These are phyloP conservation scores for Tursiops truncatus DNA, from an alignment of 2,113 vertebrate genomes.

Conservation along the genomic window DNA sequence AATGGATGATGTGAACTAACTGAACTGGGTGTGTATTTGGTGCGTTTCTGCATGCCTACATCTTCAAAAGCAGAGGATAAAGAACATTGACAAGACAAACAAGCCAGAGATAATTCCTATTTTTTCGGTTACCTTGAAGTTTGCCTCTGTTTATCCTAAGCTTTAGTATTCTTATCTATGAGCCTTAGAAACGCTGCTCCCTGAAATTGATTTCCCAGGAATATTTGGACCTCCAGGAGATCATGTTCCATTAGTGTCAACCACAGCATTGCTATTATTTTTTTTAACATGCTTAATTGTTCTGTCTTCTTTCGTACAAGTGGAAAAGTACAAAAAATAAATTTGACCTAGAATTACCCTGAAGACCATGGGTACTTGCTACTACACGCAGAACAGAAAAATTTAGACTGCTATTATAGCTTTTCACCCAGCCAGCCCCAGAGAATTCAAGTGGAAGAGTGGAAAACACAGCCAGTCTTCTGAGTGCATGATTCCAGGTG, in stretches of 20 bases:
- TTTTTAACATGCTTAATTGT: not conserved
- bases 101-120: not conserved
- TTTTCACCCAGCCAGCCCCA: not conserved
- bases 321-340: not conserved
- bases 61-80: not conserved
- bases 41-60: not conserved
- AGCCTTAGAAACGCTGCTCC: not conserved
- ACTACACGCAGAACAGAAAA: not conserved
- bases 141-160: not conserved
- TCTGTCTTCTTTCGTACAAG: not conserved
- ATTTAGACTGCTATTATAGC: no score
- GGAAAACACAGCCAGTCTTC: not conserved
- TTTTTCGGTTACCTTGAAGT: not conserved
- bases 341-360: not conserved
- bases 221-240: not conserved
- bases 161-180: not conserved
- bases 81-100: not conserved
- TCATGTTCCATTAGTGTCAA: not conserved
- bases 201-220: not conserved
- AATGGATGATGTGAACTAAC: not conserved
- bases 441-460: not conserved
- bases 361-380: not conserved
- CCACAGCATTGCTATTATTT: not conserved
- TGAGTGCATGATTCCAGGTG: not conserved
- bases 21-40: not conserved